Evolutionary conservation across 2,797 vertebrate species (phyloP), one percentile per base, ranked within the genome.

Genomic region (Hapalemur alaotrensis): DNA sequence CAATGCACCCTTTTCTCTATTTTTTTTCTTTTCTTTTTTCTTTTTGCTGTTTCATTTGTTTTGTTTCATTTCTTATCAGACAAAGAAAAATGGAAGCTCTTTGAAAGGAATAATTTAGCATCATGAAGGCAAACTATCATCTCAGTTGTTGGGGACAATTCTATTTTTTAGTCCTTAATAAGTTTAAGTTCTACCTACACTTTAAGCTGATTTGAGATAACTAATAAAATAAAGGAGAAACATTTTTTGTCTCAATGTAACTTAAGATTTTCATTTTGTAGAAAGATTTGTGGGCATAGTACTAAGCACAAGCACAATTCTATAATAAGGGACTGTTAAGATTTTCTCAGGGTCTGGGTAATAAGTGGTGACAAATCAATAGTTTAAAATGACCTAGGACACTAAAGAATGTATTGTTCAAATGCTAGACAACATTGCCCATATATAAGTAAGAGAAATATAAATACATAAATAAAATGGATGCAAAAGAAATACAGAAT

Each of bases 401-500:
- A 4, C 18, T 54, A 57, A 57, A 54, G 25, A 5, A 20, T 38
- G 1, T 12, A 28, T 57, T 54, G 1, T 20, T 92, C 22, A 67
- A 28, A 41, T 67, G 32, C 48, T 30, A 81, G 35, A 46, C 5
- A 57, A 28, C 2, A 41, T 48, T 41, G 38, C 2, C 14, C 6
- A 32, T 8, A 46, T 5, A 25, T 32, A 91, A 52, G 6, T 15
- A 32, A 63, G 48, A 25, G 7, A 81, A 46, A 30, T 69, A 50
- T 25, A 48, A 73, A 82, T 76, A 11, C 20, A n/a, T 4, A 52
- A 67, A 81, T 65, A 57, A 80, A 48, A 18, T 35, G 35, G 17
- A 54, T 38, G 0, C 0, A 41, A 4, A 38, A 65, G 30, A 65
- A 38, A 52, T 20, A 65, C 4, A 43, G n/a, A 41, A 1, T n/a